Percentiles rank a stretch among this genome's conserved stretches.
Evolutionary conservation across 2,888 invertebrate genomes (phyloP).

Genomic region (Stictocephala bisonia): DNA sequence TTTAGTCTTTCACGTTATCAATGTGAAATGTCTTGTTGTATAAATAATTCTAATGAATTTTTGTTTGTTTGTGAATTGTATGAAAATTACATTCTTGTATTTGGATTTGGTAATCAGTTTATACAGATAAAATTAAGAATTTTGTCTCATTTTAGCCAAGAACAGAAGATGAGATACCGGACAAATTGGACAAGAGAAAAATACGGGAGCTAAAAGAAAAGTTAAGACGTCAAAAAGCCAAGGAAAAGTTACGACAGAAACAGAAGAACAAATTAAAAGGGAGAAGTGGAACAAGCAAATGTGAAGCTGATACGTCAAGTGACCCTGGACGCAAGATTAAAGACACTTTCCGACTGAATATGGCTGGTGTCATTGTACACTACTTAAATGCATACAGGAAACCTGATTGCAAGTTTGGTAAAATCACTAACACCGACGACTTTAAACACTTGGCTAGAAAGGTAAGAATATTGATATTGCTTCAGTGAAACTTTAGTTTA

Average conservation of each 20-base stretch:
- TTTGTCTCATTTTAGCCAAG: slow-evolving; percentile 69
- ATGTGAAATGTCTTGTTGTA: no score
- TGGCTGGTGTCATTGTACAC: slow-evolving; percentile 81
- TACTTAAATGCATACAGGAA: slow-evolving; percentile 90
- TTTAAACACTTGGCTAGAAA: slow-evolving; percentile 95
- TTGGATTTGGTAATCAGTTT: slow-evolving; percentile 10
- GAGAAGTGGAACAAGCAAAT: slow-evolving; percentile 57
- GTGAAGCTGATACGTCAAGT: slow-evolving; percentile 66
- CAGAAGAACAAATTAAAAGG: slow-evolving; percentile 48
- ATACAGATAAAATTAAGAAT: no score
- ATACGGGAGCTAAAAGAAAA: slow-evolving; percentile 59
- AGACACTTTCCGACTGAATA: slow-evolving; percentile 81
- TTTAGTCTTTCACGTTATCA: no score
- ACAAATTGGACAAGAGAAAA: slow-evolving; percentile 55
- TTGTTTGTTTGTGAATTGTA: no score
- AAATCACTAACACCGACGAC: slow-evolving; percentile 90
- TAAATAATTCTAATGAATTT: no score
- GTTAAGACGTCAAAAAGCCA: slow-evolving; percentile 52
- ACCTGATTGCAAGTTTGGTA: slow-evolving; percentile 83
- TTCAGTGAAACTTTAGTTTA: no score
- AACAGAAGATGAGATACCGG: slow-evolving; percentile 52
- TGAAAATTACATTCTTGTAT: no score
- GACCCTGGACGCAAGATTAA: slow-evolving; percentile 78
- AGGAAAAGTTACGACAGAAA: slow-evolving; percentile 52
- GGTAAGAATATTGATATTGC: no score